phyloP scores from a whole-genome alignment of 2,797 vertebrate species.

The Centropyge bicolor region DNA sequence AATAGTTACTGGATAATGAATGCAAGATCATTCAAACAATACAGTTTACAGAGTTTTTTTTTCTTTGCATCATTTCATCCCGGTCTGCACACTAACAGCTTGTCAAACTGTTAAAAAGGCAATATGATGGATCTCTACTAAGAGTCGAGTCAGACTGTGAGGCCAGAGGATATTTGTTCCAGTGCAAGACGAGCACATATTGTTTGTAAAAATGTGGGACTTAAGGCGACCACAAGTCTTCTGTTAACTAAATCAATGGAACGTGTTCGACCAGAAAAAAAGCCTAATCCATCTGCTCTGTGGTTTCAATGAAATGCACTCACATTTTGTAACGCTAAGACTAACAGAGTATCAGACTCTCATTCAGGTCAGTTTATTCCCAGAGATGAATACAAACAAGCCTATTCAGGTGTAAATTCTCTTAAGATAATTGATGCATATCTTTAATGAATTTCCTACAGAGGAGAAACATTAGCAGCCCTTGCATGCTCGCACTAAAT shows the following conservation, averaged over 20 bases:
- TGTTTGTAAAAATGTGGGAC: slow-evolving; percentile 36
- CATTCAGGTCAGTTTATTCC: slow-evolving; percentile 58
- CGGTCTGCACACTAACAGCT: slow-evolving; percentile 56
- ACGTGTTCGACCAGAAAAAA: slow-evolving; percentile 45
- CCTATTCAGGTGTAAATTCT: slow-evolving; percentile 54
- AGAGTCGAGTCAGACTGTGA: slow-evolving; percentile 45
- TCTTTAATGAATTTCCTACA: slow-evolving; percentile 56
- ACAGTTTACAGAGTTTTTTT: neutral
- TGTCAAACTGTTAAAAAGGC: slow-evolving; percentile 70
- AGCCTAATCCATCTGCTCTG: slow-evolving; percentile 53
- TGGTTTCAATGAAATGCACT: slow-evolving; percentile 59
- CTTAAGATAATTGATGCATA: slow-evolving; percentile 47
- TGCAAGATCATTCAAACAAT: slow-evolving; percentile 28
- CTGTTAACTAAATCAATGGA: slow-evolving; percentile 47
- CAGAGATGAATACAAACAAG: slow-evolving; percentile 57
- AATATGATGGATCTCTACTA: slow-evolving; percentile 65
- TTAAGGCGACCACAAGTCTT: slow-evolving; percentile 41
- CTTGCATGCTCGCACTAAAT: slow-evolving; percentile 70
- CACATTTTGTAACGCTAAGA: slow-evolving; percentile 55
- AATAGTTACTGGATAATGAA: slow-evolving; percentile 30
- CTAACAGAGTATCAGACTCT: slow-evolving; percentile 46
- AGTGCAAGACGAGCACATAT: slow-evolving; percentile 46
- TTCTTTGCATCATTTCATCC: slow-evolving; percentile 46
- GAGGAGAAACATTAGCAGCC: slow-evolving; percentile 57
- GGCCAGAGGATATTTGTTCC: slow-evolving; percentile 54